A percentile compares a stretch with the other conserved stretches of the same genome.
These are phyloP conservation scores for Sebastes alutus DNA, from an alignment of 2,797 vertebrate genomes.

Conservation along the genomic window DNA sequence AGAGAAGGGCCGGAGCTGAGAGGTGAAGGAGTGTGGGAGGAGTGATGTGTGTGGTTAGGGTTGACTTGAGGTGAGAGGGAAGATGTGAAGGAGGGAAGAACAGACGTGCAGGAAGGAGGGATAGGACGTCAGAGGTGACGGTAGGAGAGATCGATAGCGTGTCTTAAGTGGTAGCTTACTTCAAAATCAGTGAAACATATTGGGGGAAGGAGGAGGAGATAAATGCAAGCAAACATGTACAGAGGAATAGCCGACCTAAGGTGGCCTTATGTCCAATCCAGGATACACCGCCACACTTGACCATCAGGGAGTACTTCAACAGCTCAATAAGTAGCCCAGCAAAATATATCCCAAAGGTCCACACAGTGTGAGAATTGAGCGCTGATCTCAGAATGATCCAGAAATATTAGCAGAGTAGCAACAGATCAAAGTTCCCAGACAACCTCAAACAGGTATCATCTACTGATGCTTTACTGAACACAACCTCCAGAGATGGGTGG, in stretches of 20 bases:
- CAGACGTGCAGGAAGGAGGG: background rate
- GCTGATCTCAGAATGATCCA: slow-evolving; percentile 17
- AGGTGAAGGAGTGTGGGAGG: background rate
- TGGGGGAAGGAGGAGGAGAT: background rate
- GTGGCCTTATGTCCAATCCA: too few relatives aligned
- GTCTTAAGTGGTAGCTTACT: slow-evolving; percentile 64
- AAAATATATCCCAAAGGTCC: background rate
- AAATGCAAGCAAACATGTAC: slow-evolving; percentile 15
- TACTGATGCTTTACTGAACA: slow-evolving; percentile 32
- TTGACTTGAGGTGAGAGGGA: slow-evolving; percentile 17
- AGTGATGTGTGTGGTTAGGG: background rate
- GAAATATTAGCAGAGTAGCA: slow-evolving; percentile 5
- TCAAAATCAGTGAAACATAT: slow-evolving; percentile 54
- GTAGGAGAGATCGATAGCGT: slow-evolving; percentile 43
- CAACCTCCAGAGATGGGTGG: slow-evolving; percentile 53
- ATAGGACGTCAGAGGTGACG: background rate
- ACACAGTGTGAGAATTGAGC: background rate
- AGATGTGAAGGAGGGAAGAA: background rate
- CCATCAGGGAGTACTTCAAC: background rate
- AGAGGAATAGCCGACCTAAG: slow-evolving; percentile 2
- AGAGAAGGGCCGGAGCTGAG: background rate
- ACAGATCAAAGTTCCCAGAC: slow-evolving; percentile 9
- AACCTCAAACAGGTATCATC: slow-evolving; percentile 37
- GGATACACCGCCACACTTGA: background rate
- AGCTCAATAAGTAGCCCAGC: background rate